Percentiles rank a stretch among this genome's conserved stretches.
These are phyloP conservation scores for Drosophila pseudotakahashii DNA, from an alignment of 2,888 invertebrate genomes.

Conservation along the genomic window DNA sequence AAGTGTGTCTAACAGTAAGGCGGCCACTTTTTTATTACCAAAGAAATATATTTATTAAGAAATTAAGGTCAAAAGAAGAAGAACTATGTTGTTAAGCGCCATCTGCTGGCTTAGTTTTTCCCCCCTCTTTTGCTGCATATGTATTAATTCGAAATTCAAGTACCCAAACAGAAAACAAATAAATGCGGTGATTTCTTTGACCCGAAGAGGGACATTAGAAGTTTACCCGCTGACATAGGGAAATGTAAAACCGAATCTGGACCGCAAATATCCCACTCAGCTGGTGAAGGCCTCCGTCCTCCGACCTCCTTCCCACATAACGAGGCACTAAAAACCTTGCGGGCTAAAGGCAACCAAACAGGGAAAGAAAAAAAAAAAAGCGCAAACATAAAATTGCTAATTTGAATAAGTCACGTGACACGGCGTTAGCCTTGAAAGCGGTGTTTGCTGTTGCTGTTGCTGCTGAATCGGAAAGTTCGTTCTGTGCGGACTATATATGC, in stretches of 20 bases:
- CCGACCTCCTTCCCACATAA: neutral
- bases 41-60: too few species aligned
- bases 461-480: constrained; percentile 9
- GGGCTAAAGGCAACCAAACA: neutral
- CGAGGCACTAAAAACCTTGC: constrained; percentile 1
- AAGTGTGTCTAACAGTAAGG: too few species aligned
- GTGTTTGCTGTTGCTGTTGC: neutral
- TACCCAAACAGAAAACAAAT: neutral
- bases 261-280: constrained; percentile 2
- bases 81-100: too few species aligned
- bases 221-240: constrained; percentile 1
- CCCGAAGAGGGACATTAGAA: neutral
- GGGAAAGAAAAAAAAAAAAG: constrained; percentile 38
- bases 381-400: constrained; percentile 77
- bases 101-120: too few species aligned
- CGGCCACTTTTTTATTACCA: too few species aligned
- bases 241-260: neutral
- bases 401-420: constrained; percentile 80
- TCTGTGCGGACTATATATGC: neutral
- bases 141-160: neutral
- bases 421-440: constrained; percentile 46
- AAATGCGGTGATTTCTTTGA: neutral
- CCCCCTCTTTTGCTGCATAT: neutral
- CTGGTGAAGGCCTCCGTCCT: neutral
- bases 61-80: too few species aligned